phyloP scores from a whole-genome alignment of 1,140 invertebrate species.

The Trichonephila clavipes region DNA sequence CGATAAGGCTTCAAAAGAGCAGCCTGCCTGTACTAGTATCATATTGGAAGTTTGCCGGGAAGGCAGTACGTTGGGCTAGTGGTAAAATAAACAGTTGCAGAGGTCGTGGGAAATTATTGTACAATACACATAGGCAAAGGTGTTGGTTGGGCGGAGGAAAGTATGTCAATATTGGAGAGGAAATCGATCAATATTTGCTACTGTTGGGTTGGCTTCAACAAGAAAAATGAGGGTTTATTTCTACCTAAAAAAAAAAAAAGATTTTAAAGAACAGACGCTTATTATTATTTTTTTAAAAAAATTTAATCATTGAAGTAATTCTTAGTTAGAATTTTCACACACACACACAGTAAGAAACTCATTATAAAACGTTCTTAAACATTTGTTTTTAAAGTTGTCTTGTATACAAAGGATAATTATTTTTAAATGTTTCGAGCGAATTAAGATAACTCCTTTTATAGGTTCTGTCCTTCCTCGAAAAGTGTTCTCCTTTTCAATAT shows the following conservation, averaged over 20 bases:
- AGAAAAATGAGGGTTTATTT: background rate
- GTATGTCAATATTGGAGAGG: background rate
- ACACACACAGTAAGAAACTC: too few relatives aligned
- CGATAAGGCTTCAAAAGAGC: slow-evolving; percentile 63
- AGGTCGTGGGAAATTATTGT: slow-evolving; percentile 19
- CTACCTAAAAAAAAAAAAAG: background rate
- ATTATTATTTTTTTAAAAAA: too few relatives aligned
- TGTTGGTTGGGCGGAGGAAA: background rate
- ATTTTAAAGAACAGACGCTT: background rate
- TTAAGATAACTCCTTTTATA: too few relatives aligned
- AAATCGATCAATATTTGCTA: background rate
- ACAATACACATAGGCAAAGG: background rate
- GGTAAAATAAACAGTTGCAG: slow-evolving; percentile 26
- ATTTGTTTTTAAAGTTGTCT: too few relatives aligned
- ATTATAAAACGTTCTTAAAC: too few relatives aligned
- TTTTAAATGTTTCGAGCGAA: too few relatives aligned
- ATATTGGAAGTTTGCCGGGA: background rate
- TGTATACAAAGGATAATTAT: too few relatives aligned
- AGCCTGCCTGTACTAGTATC: background rate
- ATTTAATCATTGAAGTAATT: too few relatives aligned
- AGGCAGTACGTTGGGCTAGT: background rate
- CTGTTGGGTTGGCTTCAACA: background rate
- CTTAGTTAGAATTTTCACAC: too few relatives aligned
- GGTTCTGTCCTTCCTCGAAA: too few relatives aligned
- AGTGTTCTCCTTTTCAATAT: too few relatives aligned